A percentile compares a stretch with the other conserved stretches of the same genome.
Conservation (phyloP, 2,797 vertebrate species). For the Sphenopsis melanotis region DNA sequence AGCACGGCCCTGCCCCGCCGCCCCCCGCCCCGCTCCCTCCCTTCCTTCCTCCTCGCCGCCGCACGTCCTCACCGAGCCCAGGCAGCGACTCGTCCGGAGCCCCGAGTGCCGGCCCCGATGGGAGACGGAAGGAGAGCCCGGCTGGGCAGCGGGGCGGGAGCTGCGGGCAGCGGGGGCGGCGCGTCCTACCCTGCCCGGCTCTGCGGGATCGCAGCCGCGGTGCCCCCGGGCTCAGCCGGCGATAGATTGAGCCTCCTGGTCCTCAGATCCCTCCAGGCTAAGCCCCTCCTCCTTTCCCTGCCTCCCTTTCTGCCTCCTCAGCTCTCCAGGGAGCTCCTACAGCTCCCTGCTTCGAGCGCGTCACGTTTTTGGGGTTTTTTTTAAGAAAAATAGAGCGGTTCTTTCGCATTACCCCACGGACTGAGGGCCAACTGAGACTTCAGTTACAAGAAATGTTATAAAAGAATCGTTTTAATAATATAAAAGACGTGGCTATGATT, state of each 20-base stretch:
- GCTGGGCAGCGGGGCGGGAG: background rate
- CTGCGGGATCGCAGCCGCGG: rapidly evolving
- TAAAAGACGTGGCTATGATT: background rate
- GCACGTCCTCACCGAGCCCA: background rate
- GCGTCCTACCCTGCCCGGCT: background rate
- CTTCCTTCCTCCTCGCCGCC: background rate
- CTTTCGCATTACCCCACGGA: rapidly evolving
- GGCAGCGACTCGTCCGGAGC: rapidly evolving
- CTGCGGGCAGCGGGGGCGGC: background rate
- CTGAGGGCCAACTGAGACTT: background rate
- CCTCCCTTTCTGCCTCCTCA: background rate
- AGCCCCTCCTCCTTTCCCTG: background rate
- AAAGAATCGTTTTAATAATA: background rate
- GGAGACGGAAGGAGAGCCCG: background rate
- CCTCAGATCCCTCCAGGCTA: rapidly evolving
- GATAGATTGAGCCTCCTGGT: rapidly evolving
- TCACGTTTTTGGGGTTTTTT: rapidly evolving
- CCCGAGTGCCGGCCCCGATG: rapidly evolving
- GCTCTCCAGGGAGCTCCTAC: background rate
- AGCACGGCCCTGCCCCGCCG: no score
- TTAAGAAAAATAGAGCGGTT: rapidly evolving
- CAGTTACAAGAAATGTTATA: background rate
- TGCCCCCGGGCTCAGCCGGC: rapidly evolving
- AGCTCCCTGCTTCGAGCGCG: background rate
- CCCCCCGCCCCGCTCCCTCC: background rate